Base-by-base conservation (phyloP, 2,797 vertebrate species). In the Paguma larvata region DNA sequence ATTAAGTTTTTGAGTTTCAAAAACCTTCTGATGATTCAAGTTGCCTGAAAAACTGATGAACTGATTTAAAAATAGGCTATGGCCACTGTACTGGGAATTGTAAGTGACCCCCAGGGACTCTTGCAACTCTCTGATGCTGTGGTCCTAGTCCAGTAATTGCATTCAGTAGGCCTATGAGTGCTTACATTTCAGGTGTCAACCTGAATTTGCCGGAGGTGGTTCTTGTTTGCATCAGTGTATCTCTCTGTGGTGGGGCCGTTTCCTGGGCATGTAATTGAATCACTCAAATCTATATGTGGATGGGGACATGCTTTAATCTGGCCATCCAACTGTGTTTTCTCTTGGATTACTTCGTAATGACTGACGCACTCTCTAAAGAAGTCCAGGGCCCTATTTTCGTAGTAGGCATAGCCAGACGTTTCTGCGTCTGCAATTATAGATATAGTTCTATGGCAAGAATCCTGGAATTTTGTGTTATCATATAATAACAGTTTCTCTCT, bases 21-120 rank as follows among this genome's bases (percentile, higher is more conserved):
- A 75, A 25, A 44, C 82, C 67, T 82, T 30, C 25, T 79, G 90
- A 38, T 10, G 38, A 44, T 89, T 92, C n/a, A 75, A 32, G 34
- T 51, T 75, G 80, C 4, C 44, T 91, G 65, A 73, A 53, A 87
- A 89, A 30, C 23, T 95, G 65, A 63, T 77, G 67, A 67, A 93
- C 6, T 51, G 6, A 41, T 51, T 65, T 11, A 72, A 84, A 51
- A 63, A 23, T 21, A 27, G 38, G 8, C 30, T 27, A 30, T 5
- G 30, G 8, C 48, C n/a, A 2, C n/a, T 48, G 16, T 32, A 10
- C 12, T 5, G 27, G 41, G 62, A 70, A 70, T 38, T 25, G 16
- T 38, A 16, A 38, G 1, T 14, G 56, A 65, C 62, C n/a, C 34
- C 27, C 3, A 0, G 5, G 10, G 53, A 23, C 25, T 46, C 16